Base-by-base conservation (phyloP, 2,113 vertebrate species). In the Leptobrachium ailaonicum region DNA sequence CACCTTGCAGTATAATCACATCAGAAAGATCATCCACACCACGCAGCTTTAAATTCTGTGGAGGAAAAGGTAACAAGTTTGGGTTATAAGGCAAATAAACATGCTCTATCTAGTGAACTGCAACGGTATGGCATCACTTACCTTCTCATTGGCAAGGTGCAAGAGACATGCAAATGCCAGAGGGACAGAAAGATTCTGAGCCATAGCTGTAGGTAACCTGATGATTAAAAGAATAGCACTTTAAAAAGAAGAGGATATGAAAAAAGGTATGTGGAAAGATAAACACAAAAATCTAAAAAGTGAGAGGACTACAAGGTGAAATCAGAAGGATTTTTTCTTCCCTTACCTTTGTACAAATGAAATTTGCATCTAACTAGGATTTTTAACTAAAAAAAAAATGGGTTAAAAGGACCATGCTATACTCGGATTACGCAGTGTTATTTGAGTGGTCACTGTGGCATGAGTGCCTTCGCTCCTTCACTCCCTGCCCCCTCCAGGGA, bases 71-170 rank as follows among this genome's bases (percentile, higher is more conserved):
- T 50, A 50, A 50, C 20, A 32, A 32, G 20, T 32, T 32, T 32
- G 20, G 20, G 20, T 32, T 32, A 32, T 32, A 32, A 32, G 20
- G 20, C 20, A 32, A 32, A 32, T 32, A 32, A 32, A 32, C 20
- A 32, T 32, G 20, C 20, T 32, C 20, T 32, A 32, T 32, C 20
- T 32, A 32, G 20, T 32, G 20, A 32, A 60, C 56, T 12, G 56
- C 10, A 60, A 4, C 11, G 3, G 13, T 13, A 60, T 12, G 9
- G 9, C 3, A 8, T 20, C 1, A 11, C 93, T 83, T 80, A 99
- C 97, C 93, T 97, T 98, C 88, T 99, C 97, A 20, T 95, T 99
- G 67, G 96, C 95, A 60, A 99, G 86, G 66, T 99, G 96, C 80
- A 99, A 90, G 76, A 99, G 93, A 80, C 95, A 96, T 0, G 92